phyloP scores from a whole-genome alignment of 2,113 vertebrate species.

The Hemibagrus wyckioides region DNA sequence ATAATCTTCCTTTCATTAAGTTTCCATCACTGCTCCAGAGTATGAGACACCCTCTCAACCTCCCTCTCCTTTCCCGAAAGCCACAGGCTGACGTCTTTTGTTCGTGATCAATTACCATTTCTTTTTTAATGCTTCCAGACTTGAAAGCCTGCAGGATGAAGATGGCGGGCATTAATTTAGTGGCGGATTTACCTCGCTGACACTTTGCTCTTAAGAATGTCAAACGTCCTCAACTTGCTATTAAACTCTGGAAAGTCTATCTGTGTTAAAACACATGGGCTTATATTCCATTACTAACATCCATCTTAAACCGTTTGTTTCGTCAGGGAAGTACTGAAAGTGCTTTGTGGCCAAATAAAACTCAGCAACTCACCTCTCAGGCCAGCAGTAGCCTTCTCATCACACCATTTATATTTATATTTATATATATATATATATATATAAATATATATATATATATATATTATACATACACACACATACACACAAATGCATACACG shows the following conservation, averaged over 20 bases:
- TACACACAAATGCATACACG: neutral
- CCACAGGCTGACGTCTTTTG: neutral
- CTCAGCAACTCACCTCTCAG: neutral
- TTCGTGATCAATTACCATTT: constrained; percentile 9
- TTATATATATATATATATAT: too few relatives aligned
- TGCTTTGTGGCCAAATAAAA: constrained; percentile 15
- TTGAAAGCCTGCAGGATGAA: constrained; percentile 13
- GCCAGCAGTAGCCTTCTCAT: neutral
- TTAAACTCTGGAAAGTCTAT: constrained; percentile 13
- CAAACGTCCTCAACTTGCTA: neutral
- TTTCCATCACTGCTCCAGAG: constrained; percentile 57
- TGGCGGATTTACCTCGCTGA: constrained; percentile 7
- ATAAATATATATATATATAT: too few relatives aligned
- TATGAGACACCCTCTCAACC: neutral
- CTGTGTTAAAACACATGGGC: neutral
- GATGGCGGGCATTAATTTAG: neutral
- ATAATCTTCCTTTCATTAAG: constrained; percentile 66
- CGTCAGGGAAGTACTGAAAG: constrained; percentile 5
- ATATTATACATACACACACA: neutral
- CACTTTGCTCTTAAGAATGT: constrained; percentile 19
- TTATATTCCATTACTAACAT: constrained; percentile 5
- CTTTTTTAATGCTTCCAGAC: constrained; percentile 14
- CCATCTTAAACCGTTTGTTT: neutral
- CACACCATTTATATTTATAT: neutral
- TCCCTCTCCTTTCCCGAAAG: neutral